Percentiles rank a stretch among this genome's conserved stretches.
These are phyloP conservation scores for Drosophila triauraria DNA, from an alignment of 1,140 invertebrate genomes.

Conservation along the genomic window DNA sequence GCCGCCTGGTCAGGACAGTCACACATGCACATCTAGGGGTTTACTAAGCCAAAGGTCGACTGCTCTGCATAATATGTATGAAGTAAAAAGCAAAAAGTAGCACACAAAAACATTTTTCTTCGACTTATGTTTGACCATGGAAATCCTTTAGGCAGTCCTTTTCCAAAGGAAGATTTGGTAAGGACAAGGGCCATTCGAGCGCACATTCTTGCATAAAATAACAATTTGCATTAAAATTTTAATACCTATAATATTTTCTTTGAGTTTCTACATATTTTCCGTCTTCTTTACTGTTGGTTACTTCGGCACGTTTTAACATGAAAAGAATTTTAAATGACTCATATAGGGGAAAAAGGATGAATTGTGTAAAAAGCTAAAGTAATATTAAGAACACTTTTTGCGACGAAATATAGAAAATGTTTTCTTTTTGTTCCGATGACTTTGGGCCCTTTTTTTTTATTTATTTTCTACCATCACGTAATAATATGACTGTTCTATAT, in stretches of 20 bases:
- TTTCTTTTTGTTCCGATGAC: not conserved
- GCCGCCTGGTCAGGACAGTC: slow-evolving; percentile 11
- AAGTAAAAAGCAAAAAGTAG: slow-evolving; percentile 45
- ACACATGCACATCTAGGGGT: slow-evolving; percentile 41
- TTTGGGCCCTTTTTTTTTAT: not conserved
- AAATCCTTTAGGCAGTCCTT: slow-evolving; percentile 78
- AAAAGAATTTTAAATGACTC: slow-evolving; percentile 76
- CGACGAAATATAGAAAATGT: not conserved
- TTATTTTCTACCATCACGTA: not conserved
- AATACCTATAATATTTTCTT: slow-evolving; percentile 79
- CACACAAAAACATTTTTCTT: slow-evolving; percentile 59
- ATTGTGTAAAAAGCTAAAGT: slow-evolving; percentile 2
- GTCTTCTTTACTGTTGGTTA: slow-evolving; percentile 11
- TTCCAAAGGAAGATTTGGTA: slow-evolving; percentile 70
- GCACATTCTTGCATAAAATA: slow-evolving; percentile 81
- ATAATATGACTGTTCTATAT: not conserved
- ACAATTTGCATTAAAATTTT: slow-evolving; percentile 82
- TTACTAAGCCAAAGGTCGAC: slow-evolving; percentile 64
- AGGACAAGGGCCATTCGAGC: slow-evolving; percentile 38
- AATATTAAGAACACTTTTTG: slow-evolving; percentile 8
- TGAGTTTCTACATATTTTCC: slow-evolving; percentile 48
- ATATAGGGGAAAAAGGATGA: slow-evolving; percentile 23
- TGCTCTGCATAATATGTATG: slow-evolving; percentile 58
- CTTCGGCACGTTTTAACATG: slow-evolving; percentile 69
- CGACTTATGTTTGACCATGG: slow-evolving; percentile 32